Percentiles rank a stretch among this genome's conserved stretches.
These are phyloP conservation scores for Holothuria glaberrima DNA, from an alignment of 35 echinoderm and acorn worm species.

Conservation along the genomic window DNA sequence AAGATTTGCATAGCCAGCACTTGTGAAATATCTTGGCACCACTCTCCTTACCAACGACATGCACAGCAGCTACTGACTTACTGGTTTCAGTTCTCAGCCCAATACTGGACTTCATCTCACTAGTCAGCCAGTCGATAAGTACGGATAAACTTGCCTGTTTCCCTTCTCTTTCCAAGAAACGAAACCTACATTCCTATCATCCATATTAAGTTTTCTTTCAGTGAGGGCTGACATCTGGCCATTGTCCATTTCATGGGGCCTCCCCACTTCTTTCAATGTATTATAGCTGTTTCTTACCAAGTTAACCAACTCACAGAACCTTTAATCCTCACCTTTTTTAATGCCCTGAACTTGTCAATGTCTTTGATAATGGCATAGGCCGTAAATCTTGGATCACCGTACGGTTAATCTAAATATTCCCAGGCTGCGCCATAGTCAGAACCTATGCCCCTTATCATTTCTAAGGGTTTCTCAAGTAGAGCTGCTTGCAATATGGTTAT, in stretches of 20 bases:
- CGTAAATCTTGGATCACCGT: constrained; percentile 73
- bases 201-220: constrained; percentile 43
- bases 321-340: constrained; percentile 54
- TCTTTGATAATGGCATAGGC: constrained; percentile 65
- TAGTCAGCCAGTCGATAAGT: constrained; percentile 45
- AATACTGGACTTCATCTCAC: constrained; percentile 62
- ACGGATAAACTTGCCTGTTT: constrained; percentile 29
- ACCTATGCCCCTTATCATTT: constrained; percentile 70
- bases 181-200: constrained; percentile 64
- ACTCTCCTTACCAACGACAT: neutral
- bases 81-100: constrained; percentile 34
- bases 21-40: constrained; percentile 1
- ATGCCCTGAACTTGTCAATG: constrained; percentile 60
- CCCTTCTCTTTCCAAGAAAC: constrained; percentile 40
- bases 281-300: constrained; percentile 71
- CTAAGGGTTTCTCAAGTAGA: constrained; percentile 56
- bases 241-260: constrained; percentile 47
- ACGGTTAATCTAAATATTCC: constrained; percentile 71
- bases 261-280: constrained; percentile 63
- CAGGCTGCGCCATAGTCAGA: constrained; percentile 67
- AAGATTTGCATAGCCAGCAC: constrained; percentile 51
- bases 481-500: constrained; percentile 37
- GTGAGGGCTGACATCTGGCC: constrained; percentile 68
- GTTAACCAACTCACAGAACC: constrained; percentile 66
- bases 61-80: neutral